Evolutionary conservation across 2,888 invertebrate species (phyloP).

Genomic region (Rhaphigaster nebulosa): DNA sequence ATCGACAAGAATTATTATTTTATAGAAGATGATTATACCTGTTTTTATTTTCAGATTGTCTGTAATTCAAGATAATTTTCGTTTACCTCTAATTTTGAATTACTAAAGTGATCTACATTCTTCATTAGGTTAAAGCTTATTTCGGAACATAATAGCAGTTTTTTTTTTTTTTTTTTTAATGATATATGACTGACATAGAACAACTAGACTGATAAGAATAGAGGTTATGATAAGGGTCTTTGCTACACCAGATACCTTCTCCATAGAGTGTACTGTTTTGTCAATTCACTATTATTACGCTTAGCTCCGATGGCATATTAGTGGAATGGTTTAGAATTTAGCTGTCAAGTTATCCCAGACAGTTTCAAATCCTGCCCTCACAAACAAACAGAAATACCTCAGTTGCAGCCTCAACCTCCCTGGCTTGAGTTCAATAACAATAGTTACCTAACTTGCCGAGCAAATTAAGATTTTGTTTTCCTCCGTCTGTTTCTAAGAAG

Average conservation of each 20-base stretch:
- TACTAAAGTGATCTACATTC: neutral
- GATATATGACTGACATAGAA: conserved; percentile 25
- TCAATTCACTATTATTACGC: neutral
- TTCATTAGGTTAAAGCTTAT: neutral
- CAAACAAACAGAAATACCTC: neutral
- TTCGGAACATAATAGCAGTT: neutral
- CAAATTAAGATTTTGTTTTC: neutral
- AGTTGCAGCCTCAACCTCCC: neutral
- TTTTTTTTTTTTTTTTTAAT: neutral
- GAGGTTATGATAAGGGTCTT: neutral
- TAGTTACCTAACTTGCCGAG: neutral
- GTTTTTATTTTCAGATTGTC: no score
- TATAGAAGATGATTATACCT: no score
- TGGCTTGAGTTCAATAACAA: neutral
- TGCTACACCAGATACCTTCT: neutral
- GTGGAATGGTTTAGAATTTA: no score
- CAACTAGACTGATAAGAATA: neutral
- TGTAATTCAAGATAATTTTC: no score
- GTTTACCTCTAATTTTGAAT: neutral
- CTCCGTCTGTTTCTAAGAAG: neutral
- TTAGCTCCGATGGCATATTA: neutral
- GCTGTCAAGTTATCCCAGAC: neutral
- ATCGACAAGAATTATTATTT: no score
- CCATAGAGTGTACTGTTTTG: neutral
- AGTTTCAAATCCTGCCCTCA: neutral